Conservation (phyloP, 1,140 invertebrate genomes). For the Lepidostoma basale region DNA sequence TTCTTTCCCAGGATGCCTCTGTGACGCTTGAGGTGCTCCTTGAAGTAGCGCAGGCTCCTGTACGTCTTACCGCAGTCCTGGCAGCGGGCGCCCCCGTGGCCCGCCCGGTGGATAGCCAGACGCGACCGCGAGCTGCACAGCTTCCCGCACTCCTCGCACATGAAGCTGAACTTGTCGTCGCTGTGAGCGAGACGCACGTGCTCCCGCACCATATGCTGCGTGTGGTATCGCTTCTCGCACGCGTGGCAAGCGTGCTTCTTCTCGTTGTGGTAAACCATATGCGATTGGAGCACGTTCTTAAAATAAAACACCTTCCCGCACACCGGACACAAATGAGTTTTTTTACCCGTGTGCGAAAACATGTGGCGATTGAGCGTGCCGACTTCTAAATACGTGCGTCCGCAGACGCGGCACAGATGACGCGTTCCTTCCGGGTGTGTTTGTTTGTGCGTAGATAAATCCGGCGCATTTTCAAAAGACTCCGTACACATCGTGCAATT, state of each 20-base stretch:
- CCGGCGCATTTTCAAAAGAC: conserved; percentile 27
- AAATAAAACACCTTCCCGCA: conserved; percentile 41
- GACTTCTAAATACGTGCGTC: conserved; percentile 38
- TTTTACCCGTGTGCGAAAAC: conserved; percentile 37
- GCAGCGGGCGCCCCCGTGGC: conserved; percentile 46
- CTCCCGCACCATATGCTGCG: conserved; percentile 31
- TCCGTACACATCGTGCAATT: conserved; percentile 42
- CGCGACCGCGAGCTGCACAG: conserved; percentile 36
- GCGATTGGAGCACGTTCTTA: conserved; percentile 34
- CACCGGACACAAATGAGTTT: conserved; percentile 36
- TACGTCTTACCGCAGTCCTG: conserved; percentile 55
- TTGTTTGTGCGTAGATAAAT: conserved; percentile 35
- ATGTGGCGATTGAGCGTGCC: conserved; percentile 36
- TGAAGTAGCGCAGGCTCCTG: conserved; percentile 52
- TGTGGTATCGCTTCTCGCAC: conserved; percentile 43
- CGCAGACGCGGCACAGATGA: conserved; percentile 36
- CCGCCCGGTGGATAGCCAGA: conserved; percentile 29
- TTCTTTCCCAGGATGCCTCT: conserved; percentile 50
- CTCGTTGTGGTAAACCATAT: conserved; percentile 42
- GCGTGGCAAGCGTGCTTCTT: conserved; percentile 30
- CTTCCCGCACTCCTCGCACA: conserved; percentile 42
- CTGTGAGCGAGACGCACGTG: conserved; percentile 38
- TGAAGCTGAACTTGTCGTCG: conserved; percentile 36
- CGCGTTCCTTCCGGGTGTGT: conserved; percentile 37
- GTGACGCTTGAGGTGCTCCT: conserved; percentile 54